A percentile compares a stretch with the other conserved stretches of the same genome.
phyloP scores from a whole-genome alignment of 2,113 vertebrate species.

The Illadopsis cleaveri region DNA sequence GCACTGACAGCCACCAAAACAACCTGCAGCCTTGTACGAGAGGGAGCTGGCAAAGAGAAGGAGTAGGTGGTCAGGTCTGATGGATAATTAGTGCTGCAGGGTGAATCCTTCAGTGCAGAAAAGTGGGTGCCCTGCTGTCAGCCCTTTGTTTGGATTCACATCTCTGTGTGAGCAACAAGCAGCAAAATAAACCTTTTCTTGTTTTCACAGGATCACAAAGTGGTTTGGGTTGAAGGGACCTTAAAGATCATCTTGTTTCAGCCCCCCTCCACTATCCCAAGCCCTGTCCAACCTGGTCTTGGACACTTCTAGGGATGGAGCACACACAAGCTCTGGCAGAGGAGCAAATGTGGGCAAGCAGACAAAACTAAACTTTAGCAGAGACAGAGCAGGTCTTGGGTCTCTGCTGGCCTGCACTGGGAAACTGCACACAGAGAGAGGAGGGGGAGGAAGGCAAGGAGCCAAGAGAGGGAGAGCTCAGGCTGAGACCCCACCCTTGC shows the following conservation, averaged over 20 bases:
- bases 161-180: not conserved
- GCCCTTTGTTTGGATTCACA: not conserved
- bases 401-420: not conserved
- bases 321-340: not conserved
- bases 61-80: rapidly evolving
- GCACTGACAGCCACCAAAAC: not conserved
- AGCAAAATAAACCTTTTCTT: slow-evolving; percentile 15
- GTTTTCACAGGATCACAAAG: not conserved
- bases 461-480: not conserved
- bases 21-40: not conserved
- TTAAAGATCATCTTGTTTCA: not conserved
- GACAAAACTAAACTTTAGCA: not conserved
- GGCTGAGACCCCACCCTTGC: not conserved
- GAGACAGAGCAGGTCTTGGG: rapidly evolving
- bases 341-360: not conserved
- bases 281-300: rapidly evolving
- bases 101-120: not conserved
- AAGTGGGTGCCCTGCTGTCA: not conserved
- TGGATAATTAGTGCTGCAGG: not conserved
- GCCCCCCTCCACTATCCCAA: not conserved
- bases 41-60: not conserved
- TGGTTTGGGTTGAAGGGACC: not conserved
- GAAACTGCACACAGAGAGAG: not conserved
- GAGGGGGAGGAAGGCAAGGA: not conserved
- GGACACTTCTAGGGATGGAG: not conserved